Conservation (phyloP, 2,888 invertebrate species). For the Beris morrisii region DNA sequence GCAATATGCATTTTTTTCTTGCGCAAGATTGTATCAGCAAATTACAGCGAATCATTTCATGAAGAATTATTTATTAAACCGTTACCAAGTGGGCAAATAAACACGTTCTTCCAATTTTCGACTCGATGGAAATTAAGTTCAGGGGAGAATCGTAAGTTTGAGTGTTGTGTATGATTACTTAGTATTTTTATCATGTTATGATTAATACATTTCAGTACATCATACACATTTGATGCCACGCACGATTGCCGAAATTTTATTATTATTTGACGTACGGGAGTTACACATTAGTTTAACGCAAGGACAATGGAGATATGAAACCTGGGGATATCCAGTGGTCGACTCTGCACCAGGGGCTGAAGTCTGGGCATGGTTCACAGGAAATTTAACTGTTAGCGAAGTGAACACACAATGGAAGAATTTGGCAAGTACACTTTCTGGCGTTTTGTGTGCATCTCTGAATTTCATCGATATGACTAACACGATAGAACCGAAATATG, state of each 20-base stretch:
- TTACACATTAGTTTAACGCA: constrained; percentile 89
- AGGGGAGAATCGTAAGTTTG: constrained; percentile 64
- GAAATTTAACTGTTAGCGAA: constrained; percentile 51
- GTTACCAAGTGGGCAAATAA: constrained; percentile 78
- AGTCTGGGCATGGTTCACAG: constrained; percentile 89
- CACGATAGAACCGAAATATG: constrained; percentile 80
- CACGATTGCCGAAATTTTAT: constrained; percentile 83
- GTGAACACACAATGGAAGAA: constrained; percentile 86
- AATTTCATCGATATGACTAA: constrained; percentile 89
- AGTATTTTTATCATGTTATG: constrained; percentile 18
- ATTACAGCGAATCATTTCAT: constrained; percentile 69
- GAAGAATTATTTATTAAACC: constrained; percentile 91
- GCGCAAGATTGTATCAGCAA: not conserved
- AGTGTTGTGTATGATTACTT: not conserved
- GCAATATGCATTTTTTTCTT: not conserved
- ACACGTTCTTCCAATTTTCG: constrained; percentile 89
- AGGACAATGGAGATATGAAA: constrained; percentile 90
- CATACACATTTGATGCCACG: constrained; percentile 88
- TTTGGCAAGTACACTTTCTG: constrained; percentile 87
- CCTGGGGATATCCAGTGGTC: constrained; percentile 91
- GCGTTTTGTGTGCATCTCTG: constrained; percentile 93
- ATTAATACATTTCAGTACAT: constrained; percentile 62
- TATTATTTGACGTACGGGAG: constrained; percentile 82
- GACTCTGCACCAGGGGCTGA: constrained; percentile 94
- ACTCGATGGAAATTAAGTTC: constrained; percentile 71